Conservation (phyloP, 2,797 vertebrate genomes). For the Hypotaenidia philippensis region DNA sequence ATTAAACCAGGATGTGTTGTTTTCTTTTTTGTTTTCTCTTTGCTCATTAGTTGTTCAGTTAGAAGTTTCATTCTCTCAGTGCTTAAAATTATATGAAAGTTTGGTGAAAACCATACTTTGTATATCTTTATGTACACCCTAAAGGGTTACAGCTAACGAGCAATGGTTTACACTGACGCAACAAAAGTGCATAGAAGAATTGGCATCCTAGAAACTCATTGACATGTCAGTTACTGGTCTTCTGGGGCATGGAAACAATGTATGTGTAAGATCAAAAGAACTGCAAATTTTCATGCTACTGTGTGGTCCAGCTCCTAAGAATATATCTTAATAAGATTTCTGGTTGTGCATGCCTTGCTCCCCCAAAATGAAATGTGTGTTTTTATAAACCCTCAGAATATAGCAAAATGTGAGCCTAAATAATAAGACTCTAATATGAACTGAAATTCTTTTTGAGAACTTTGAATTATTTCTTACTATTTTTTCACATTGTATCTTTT, state of each 20-base stretch:
- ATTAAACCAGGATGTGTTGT: background rate
- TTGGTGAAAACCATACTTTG: background rate
- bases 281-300: background rate
- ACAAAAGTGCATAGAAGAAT: background rate
- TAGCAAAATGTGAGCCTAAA: background rate
- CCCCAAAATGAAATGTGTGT: background rate
- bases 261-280: fast-evolving
- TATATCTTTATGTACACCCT: background rate
- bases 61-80: background rate
- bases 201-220: background rate
- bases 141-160: background rate
- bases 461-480: background rate
- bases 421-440: background rate
- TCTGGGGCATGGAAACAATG: background rate
- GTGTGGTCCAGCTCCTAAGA: background rate
- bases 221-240: background rate
- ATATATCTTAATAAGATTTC: background rate
- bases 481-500: background rate
- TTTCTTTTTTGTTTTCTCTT: background rate
- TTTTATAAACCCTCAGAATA: background rate
- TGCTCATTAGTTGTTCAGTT: background rate
- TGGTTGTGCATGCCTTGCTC: background rate
- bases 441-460: background rate
- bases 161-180: background rate
- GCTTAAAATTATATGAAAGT: background rate